phyloP scores from a whole-genome alignment of 1,140 invertebrate species.

The Calephelis virginiensis region DNA sequence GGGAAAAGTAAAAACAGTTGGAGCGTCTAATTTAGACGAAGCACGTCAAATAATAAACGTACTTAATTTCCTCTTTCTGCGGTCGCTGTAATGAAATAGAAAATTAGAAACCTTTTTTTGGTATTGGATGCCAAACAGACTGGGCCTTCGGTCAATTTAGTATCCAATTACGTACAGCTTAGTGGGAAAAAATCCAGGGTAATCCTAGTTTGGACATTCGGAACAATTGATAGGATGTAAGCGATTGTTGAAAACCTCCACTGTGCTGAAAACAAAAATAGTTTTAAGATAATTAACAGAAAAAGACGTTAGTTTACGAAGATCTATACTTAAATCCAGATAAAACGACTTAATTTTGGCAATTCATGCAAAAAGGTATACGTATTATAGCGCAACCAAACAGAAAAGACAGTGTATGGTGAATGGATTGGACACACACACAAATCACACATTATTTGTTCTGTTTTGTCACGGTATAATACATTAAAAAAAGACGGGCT shows the following conservation, averaged over 20 bases:
- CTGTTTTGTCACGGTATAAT: too few relatives aligned
- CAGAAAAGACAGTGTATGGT: too few relatives aligned
- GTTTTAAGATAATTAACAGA: too few relatives aligned
- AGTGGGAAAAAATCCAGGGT: constrained; percentile 65
- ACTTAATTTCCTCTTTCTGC: constrained; percentile 11
- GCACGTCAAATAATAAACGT: constrained; percentile 17
- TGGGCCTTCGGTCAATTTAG: constrained; percentile 62
- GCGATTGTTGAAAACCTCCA: neutral
- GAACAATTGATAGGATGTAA: constrained; percentile 27
- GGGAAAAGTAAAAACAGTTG: neutral
- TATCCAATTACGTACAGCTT: constrained; percentile 70
- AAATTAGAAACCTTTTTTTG: constrained; percentile 40
- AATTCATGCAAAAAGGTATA: too few relatives aligned
- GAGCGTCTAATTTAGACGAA: constrained; percentile 9
- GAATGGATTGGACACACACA: too few relatives aligned
- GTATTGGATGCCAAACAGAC: constrained; percentile 39
- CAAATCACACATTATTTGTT: too few relatives aligned
- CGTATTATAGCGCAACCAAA: too few relatives aligned
- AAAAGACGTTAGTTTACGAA: too few relatives aligned
- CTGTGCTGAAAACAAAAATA: too few relatives aligned
- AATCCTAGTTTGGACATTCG: constrained; percentile 49
- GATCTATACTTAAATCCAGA: too few relatives aligned
- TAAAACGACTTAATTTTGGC: too few relatives aligned
- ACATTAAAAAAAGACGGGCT: too few relatives aligned
- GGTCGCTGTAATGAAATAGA: constrained; percentile 20